Base-by-base conservation (phyloP, 2,888 invertebrate genomes). In the Ophion ellenae region DNA sequence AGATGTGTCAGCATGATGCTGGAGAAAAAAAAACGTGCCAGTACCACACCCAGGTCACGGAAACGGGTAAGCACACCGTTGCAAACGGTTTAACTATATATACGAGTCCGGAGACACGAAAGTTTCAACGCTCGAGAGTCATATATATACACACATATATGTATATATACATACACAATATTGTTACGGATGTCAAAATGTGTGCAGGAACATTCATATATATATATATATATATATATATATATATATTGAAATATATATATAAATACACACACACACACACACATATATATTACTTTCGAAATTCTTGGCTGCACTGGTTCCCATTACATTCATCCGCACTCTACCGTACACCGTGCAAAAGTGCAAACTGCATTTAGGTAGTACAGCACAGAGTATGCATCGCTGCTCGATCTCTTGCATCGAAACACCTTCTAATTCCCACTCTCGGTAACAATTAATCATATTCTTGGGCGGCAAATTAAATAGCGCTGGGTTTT, bases 41-140 rank as follows among this genome's bases (percentile, higher is more conserved):
- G 77, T 64, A 85, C 88, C 88, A 88, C 88, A 88, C 88, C 88
- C 88, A 88, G 88, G 88, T 88, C 87, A 88, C 83, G 83, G 81
- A 81, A 86, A 86, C 84, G 83, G 74, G 77, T 70, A 64, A 70
- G 80, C 80, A 81, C 75, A 84, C 84, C 76, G 76, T 81, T 84
- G 64, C 75, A 81, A 84, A 71, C 66, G 64, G 82, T 70, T 82
- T 70, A 63, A 53, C 36, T 70, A 32, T 47, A 32, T 81, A 73
- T 64, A 70, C n/a, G 69, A 17, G 70, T 80, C 83, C 77, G 83
- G 83, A 80, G 40, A 40, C 40, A 40, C 83, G 80, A 86, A 83
- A 83, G 77, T 86, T 83, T 80, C 61, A 77, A 73, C 75, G 70
- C 69, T 78, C 67, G 20, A 53, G n/a, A 77, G 32, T 63, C 61